A percentile compares a stretch with the other conserved stretches of the same genome.
These are phyloP conservation scores for Hippasteria phrygiana DNA, from an alignment of 53 echinoderm and acorn worm species.

Conservation along the genomic window DNA sequence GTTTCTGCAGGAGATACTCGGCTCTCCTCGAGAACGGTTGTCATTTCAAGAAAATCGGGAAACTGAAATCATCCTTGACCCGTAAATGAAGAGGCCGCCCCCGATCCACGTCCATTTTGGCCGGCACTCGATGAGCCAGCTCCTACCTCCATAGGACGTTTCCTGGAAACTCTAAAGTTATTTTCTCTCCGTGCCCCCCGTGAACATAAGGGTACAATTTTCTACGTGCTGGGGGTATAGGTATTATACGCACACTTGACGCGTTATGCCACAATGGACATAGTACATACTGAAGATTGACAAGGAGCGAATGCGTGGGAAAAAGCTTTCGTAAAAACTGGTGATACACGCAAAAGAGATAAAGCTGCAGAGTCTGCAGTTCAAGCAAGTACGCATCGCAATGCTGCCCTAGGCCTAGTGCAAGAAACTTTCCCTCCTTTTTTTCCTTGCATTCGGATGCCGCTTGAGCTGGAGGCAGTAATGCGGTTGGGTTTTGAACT, in stretches of 20 bases:
- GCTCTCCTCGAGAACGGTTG: constrained; percentile 43
- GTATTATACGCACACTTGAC: constrained; percentile 41
- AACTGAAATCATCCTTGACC: constrained; percentile 66
- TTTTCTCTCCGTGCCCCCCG: constrained; percentile 7
- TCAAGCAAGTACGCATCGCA: constrained; percentile 26
- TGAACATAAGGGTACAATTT: constrained; percentile 44
- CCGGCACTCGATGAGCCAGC: constrained; percentile 39
- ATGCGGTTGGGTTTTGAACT: constrained; percentile 11
- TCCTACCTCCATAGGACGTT: constrained; percentile 25
- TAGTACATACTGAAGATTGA: constrained; percentile 15
- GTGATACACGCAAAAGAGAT: constrained; percentile 11
- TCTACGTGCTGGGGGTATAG: constrained; percentile 6
- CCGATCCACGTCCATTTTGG: constrained; percentile 53
- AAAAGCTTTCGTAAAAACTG: too few species aligned
- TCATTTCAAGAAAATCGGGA: constrained; percentile 49
- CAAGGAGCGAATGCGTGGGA: not conserved
- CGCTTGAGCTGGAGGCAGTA: not conserved
- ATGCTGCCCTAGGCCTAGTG: not conserved
- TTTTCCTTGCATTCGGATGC: not conserved
- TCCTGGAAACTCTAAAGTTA: constrained; percentile 35
- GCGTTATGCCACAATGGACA: constrained; percentile 53
- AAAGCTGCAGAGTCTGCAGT: not conserved
- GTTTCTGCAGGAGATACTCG: constrained; percentile 17
- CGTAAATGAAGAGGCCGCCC: constrained; percentile 39
- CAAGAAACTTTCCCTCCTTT: not conserved